phyloP scores from a whole-genome alignment of 37 sponge, comb jelly and placozoan genomes.

The Chondrilla cf. caribensis region DNA sequence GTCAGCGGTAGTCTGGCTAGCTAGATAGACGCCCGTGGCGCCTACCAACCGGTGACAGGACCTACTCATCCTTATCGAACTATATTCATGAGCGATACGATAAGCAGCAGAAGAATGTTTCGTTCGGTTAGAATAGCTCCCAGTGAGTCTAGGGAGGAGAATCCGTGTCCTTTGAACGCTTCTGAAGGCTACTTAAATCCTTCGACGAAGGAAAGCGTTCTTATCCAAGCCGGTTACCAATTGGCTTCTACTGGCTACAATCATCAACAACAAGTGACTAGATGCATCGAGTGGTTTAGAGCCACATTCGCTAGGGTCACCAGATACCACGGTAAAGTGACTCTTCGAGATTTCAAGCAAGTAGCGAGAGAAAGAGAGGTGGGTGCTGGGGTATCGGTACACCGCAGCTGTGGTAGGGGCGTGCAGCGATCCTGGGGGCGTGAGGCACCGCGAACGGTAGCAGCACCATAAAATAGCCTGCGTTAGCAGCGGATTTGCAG shows the following conservation, averaged over 20 bases:
- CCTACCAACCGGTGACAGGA: too few relatives aligned
- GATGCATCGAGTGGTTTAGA: slow-evolving; percentile 50
- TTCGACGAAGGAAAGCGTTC: neutral
- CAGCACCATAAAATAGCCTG: neutral
- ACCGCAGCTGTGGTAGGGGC: too few relatives aligned
- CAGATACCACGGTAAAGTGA: slow-evolving; percentile 40
- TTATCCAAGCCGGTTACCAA: neutral
- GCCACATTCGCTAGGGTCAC: slow-evolving; percentile 25
- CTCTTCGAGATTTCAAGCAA: slow-evolving; percentile 56
- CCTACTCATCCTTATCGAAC: too few relatives aligned
- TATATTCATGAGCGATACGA: too few relatives aligned
- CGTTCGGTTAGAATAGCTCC: neutral
- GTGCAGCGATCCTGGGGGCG: neutral
- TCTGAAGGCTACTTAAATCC: neutral
- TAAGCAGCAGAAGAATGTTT: neutral
- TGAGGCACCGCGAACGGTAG: neutral
- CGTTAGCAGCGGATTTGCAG: neutral
- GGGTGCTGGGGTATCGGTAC: too few relatives aligned
- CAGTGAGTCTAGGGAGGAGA: neutral
- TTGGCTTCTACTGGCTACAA: neutral
- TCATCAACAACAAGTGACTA: slow-evolving; percentile 11
- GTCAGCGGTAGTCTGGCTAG: too few relatives aligned
- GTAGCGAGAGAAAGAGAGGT: slow-evolving; percentile 57
- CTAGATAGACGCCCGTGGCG: too few relatives aligned
- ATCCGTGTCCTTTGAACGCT: too few relatives aligned